Evolutionary conservation across 2,113 vertebrate genomes (phyloP).

Genomic region (Lamprologus sp.): DNA sequence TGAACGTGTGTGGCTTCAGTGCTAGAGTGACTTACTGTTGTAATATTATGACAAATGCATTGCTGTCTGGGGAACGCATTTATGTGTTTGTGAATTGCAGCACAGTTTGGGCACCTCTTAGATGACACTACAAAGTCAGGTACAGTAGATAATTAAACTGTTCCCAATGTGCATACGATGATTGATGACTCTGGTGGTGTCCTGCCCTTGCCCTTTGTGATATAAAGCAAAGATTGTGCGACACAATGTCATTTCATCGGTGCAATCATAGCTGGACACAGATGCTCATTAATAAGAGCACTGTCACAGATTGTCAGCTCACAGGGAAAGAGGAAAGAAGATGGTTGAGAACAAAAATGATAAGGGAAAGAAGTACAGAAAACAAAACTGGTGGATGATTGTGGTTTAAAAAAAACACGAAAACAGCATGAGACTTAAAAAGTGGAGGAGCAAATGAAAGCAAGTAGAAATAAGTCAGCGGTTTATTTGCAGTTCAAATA

Average conservation of each 20-base stretch:
- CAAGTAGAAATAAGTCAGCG: not conserved
- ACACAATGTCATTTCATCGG: conserved; percentile 58
- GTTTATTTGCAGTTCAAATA: not conserved
- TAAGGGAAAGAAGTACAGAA: not conserved
- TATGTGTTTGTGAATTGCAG: not conserved
- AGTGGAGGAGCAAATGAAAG: not conserved
- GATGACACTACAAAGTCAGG: not conserved
- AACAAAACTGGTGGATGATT: not conserved
- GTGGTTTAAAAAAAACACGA: not conserved
- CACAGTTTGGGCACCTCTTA: not conserved
- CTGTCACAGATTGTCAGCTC: not conserved
- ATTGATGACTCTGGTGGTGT: conserved; percentile 29
- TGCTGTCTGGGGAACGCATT: not conserved
- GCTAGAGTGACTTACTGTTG: not conserved
- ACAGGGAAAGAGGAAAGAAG: not conserved
- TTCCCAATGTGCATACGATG: not conserved
- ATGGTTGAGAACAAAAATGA: not conserved
- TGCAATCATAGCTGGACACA: conserved; percentile 48
- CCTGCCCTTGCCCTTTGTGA: conserved; percentile 42
- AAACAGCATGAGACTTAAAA: not conserved
- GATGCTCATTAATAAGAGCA: conserved; percentile 48
- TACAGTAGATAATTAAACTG: conserved; percentile 35
- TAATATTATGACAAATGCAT: not conserved
- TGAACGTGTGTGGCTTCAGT: not conserved
- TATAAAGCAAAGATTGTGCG: conserved; percentile 55